Evolutionary conservation across 2,888 invertebrate species (phyloP), one percentile per base, ranked within the genome.

Genomic region (Caenorhabditis doughertyi): DNA sequence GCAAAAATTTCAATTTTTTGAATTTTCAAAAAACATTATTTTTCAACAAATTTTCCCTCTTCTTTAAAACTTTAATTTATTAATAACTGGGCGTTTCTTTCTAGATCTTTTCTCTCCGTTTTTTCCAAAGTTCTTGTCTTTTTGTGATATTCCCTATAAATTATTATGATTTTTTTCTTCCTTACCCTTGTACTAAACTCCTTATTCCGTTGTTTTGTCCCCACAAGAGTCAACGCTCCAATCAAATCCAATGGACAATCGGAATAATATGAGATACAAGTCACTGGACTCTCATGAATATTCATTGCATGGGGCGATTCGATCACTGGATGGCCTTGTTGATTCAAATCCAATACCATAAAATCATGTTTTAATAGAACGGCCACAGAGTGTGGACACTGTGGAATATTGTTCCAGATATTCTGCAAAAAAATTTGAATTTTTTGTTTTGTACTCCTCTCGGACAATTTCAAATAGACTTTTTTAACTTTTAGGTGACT

Each of bases 281-380:
- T 98, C 92, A 99, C 98, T 25, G 98, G 96, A 68, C 97, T 97
- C 94, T 99, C 98, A 94, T 99, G 98, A 89, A 99, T 94, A 93
- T 99, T 98, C 97, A 99, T 98, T 84, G 98, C 97, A 94, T 99
- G 98, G 55, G 98, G 99, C 94, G 98, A 98, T 93, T 98, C 98
- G 94, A 98, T 96, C 93, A 97, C 97, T 27, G 98, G 98, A 94
- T 97, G 99, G 23, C 98, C 98, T 80, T 95, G 95, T 64, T 96
- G 95, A 92, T 95, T 95, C 92, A 99, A 94, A 94, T 99, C 99
- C 92, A 99, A 96, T 92, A 98, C 95, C 92, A 99, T 97, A 92
- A 99, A 94, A 94, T 99, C 98, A 94, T 97, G 96, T 94, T 97
- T 97, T 89, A 99, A 95, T 82, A 99, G 94, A 89, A 98, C 98